Evolutionary conservation across 2,113 vertebrate genomes (phyloP).

Genomic region (Silurus asotus): DNA sequence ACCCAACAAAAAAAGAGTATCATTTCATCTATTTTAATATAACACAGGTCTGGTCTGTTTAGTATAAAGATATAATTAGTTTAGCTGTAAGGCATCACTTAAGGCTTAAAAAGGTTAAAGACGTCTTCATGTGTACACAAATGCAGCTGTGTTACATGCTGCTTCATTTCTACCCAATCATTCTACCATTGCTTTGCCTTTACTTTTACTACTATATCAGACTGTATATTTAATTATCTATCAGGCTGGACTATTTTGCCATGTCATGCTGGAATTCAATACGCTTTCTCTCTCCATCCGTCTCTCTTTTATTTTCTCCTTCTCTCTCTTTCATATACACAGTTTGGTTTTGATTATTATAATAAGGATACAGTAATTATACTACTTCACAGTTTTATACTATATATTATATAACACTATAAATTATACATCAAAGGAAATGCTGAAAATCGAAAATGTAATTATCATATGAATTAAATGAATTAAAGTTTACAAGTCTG

Average conservation of each 20-base stretch:
- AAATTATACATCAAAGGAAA: too few species aligned
- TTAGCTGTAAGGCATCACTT: slow-evolving; percentile 21
- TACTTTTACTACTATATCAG: slow-evolving; percentile 19
- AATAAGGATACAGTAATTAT: neutral
- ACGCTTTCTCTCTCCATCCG: neutral
- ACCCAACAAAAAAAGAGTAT: slow-evolving; percentile 2
- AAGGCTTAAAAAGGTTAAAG: slow-evolving; percentile 16
- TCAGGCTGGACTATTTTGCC: slow-evolving; percentile 6
- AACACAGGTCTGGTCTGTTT: neutral
- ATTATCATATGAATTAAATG: too few species aligned
- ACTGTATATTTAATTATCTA: slow-evolving; percentile 37
- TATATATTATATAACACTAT: too few species aligned
- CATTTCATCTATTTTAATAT: neutral
- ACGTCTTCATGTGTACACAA: neutral
- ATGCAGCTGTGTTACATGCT: slow-evolving; percentile 12
- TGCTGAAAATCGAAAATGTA: too few species aligned
- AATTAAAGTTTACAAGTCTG: too few species aligned
- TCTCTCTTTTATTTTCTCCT: neutral
- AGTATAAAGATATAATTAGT: slow-evolving; percentile 7
- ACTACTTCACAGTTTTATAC: neutral
- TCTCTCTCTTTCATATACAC: neutral
- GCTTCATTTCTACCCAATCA: slow-evolving; percentile 2
- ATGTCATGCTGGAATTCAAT: neutral
- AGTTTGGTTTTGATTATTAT: neutral
- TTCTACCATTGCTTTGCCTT: slow-evolving; percentile 10